Conservation (phyloP, 2,888 invertebrate species). For the Dugesia japonica region DNA sequence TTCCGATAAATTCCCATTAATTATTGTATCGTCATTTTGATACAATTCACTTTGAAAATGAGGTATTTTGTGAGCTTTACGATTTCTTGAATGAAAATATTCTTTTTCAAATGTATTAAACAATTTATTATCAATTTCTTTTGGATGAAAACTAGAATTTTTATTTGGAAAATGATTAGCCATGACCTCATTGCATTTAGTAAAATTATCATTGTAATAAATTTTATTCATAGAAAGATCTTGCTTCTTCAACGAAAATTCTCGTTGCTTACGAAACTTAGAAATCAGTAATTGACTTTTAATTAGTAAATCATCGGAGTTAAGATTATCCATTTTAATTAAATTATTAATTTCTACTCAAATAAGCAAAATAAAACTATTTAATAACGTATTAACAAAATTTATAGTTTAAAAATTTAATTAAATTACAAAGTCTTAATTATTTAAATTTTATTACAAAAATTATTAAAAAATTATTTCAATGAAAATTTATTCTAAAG, state of each 20-base stretch:
- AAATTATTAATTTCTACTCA: background rate
- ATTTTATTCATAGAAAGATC: background rate
- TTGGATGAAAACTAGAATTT: background rate
- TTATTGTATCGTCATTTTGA: no score
- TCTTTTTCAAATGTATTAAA: background rate
- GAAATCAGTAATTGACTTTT: conserved; percentile 7
- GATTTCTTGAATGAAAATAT: background rate
- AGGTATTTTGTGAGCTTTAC: background rate
- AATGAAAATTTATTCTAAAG: no score
- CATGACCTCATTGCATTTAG: background rate
- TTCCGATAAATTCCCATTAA: background rate
- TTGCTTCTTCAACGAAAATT: background rate
- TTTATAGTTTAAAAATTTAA: no score
- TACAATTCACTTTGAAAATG: no score
- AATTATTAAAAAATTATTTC: no score
- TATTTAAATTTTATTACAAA: no score
- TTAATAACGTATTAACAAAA: no score
- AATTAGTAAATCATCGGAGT: background rate
- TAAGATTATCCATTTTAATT: background rate
- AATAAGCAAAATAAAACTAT: no score
- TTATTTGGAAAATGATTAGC: background rate
- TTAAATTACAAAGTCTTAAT: no score
- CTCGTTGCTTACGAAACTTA: background rate
- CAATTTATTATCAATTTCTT: background rate
- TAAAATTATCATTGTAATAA: no score